These are phyloP conservation scores for Trematomus loennbergii DNA, from an alignment of 2,113 vertebrate species.

Conservation along the genomic window DNA sequence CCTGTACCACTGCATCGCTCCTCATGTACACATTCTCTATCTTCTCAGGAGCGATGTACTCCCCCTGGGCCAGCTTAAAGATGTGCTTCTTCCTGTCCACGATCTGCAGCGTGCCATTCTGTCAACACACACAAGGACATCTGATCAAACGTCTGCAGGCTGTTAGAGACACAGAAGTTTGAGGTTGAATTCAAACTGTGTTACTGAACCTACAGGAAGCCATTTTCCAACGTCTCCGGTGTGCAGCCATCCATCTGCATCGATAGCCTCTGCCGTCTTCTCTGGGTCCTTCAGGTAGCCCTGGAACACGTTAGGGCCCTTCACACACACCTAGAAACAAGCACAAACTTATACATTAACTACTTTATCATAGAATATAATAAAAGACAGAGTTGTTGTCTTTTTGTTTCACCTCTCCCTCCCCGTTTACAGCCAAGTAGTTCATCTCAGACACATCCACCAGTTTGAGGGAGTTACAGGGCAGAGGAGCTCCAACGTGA, in stretches of 20 bases:
- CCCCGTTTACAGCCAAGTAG: slow-evolving; percentile 90
- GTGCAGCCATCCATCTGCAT: slow-evolving; percentile 94
- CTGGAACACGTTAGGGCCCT: slow-evolving; percentile 92
- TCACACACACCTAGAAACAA: slow-evolving; percentile 89
- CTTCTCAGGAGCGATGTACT: slow-evolving; percentile 98
- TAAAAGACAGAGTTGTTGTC: not conserved
- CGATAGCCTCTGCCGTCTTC: slow-evolving; percentile 90
- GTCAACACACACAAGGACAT: slow-evolving; percentile 26
- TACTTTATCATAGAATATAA: not conserved
- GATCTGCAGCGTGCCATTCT: slow-evolving; percentile 98
- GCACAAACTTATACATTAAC: not conserved
- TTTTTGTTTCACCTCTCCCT: slow-evolving; percentile 90
- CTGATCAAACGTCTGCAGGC: not conserved
- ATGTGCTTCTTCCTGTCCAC: slow-evolving; percentile 98
- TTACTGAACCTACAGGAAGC: slow-evolving; percentile 88
- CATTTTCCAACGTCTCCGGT: slow-evolving; percentile 96
- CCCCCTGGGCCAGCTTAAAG: slow-evolving; percentile 97
- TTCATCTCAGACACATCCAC: slow-evolving; percentile 97
- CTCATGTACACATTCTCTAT: slow-evolving; percentile 93
- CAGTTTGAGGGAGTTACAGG: slow-evolving; percentile 91
- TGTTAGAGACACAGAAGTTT: not conserved
- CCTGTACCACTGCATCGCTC: slow-evolving; percentile 90
- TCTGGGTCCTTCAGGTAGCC: slow-evolving; percentile 94
- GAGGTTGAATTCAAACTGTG: not conserved
- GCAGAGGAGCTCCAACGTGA: slow-evolving; percentile 94